These are phyloP conservation scores for Ceuthmochares aereus DNA, from an alignment of 2,113 vertebrate genomes.

Conservation along the genomic window DNA sequence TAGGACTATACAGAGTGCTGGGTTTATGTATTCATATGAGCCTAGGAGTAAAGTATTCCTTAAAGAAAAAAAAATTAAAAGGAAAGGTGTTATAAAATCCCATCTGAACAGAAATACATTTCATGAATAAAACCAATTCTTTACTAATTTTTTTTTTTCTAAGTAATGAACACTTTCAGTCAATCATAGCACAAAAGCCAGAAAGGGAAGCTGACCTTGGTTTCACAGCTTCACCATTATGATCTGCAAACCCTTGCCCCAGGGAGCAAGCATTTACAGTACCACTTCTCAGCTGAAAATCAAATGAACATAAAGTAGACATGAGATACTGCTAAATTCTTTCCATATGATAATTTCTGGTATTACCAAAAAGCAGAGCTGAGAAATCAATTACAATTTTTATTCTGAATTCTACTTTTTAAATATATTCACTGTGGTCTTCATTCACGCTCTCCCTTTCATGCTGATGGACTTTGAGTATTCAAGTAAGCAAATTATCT, in stretches of 20 bases:
- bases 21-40: not conserved
- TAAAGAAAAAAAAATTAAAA: not conserved
- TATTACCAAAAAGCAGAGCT: slow-evolving; percentile 39
- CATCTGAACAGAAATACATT: not conserved
- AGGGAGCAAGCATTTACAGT: slow-evolving; percentile 12
- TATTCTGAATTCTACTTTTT: not conserved
- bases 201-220: not conserved
- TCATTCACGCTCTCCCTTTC: not conserved
- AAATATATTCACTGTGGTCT: slow-evolving; percentile 38
- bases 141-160: not conserved
- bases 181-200: not conserved
- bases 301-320: slow-evolving; percentile 30
- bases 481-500: slow-evolving; percentile 36
- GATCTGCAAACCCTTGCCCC: not conserved
- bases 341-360: slow-evolving; percentile 43
- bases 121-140: not conserved
- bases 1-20: not conserved
- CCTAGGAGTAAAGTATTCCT: slow-evolving; percentile 5
- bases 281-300: slow-evolving; percentile 10
- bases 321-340: not conserved
- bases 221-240: not conserved
- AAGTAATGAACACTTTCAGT: not conserved
- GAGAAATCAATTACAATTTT: slow-evolving; percentile 39
- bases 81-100: not conserved
- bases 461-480: not conserved